Evolutionary conservation across 2,113 vertebrate genomes (phyloP).

Genomic region (human (Homo sapiens)): GRCh38 chr11:74603001-74603500

Average conservation of each 20-base stretch:
- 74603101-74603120: background rate
- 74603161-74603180: conserved; percentile 13
- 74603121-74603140: conserved; percentile 15
- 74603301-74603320: background rate
- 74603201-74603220: conserved; percentile 38
- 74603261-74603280: background rate
- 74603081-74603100: background rate
- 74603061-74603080: background rate
- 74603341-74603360: conserved; percentile 26
- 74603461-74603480: background rate
- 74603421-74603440: conserved; percentile 30
- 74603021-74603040: background rate
- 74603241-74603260: background rate
- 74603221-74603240: background rate
- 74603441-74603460: conserved; percentile 45
- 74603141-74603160: background rate
- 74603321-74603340: conserved; percentile 52
- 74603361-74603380: background rate
- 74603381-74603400: conserved; percentile 45
- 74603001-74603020: background rate
- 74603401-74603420: conserved; percentile 17
- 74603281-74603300: conserved; percentile 13
- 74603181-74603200: conserved; percentile 15
- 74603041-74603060: background rate
- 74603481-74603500: background rate